phyloP scores from a whole-genome alignment of 2,113 vertebrate genomes.

The Hemicordylus capensis region DNA sequence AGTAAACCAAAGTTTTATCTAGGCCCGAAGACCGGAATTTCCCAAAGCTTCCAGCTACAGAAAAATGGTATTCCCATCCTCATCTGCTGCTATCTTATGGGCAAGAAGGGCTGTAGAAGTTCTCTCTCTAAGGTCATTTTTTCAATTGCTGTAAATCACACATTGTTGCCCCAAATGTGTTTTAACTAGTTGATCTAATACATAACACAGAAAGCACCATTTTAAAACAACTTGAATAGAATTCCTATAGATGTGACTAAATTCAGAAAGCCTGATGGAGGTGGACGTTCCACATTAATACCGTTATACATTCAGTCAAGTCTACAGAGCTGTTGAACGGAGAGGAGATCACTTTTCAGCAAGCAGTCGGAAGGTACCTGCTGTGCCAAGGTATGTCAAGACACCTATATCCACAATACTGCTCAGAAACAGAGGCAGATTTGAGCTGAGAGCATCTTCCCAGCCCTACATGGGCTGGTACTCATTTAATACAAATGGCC shows the following conservation, averaged over 20 bases:
- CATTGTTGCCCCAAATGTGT: not conserved
- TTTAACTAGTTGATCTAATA: not conserved
- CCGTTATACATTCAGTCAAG: not conserved
- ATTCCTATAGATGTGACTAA: not conserved
- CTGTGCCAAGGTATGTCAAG: not conserved
- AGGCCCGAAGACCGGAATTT: slow-evolving; percentile 43
- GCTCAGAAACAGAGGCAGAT: not conserved
- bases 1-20: slow-evolving; percentile 49
- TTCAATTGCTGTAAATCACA: not conserved
- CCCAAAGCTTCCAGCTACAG: slow-evolving; percentile 37
- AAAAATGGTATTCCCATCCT: not conserved
- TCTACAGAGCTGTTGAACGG: not conserved
- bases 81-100: not conserved
- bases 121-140: not conserved
- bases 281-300: not conserved
- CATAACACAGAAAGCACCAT: not conserved
- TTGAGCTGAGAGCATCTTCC: not conserved
- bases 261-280: not conserved
- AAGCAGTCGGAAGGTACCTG: not conserved
- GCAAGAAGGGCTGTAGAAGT: not conserved
- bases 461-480: not conserved
- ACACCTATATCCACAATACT: not conserved
- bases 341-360: not conserved
- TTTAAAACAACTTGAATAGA: not conserved
- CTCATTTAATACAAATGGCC: not conserved